phyloP scores from a whole-genome alignment of 2,113 vertebrate genomes.

The Motacilla alba region DNA sequence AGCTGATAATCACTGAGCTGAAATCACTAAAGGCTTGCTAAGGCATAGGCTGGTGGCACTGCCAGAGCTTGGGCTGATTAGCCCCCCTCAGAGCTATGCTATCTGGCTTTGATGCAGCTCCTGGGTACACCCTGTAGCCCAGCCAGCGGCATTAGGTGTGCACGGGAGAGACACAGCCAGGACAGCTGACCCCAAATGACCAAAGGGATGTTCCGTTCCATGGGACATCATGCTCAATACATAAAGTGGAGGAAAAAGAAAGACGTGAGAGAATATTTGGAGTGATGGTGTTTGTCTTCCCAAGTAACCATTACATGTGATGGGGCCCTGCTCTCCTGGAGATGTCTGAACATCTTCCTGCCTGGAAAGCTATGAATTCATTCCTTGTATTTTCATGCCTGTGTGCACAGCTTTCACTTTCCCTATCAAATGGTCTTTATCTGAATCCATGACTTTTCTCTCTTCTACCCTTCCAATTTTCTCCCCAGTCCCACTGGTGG shows the following conservation, averaged over 20 bases:
- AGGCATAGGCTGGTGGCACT: too few relatives aligned
- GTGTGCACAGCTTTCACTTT: not conserved
- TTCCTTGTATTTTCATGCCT: not conserved
- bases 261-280: not conserved
- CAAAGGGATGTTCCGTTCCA: not conserved
- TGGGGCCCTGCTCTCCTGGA: not conserved
- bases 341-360: not conserved
- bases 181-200: not conserved
- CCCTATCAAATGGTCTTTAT: not conserved
- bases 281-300: not conserved
- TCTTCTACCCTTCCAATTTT: not conserved
- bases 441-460: not conserved
- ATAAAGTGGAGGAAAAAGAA: not conserved
- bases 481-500: not conserved
- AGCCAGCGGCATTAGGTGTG: too few relatives aligned
- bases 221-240: not conserved
- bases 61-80: too few relatives aligned
- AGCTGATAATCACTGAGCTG: too few relatives aligned
- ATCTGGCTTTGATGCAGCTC: too few relatives aligned
- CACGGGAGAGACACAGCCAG: not conserved
- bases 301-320: accelerated
- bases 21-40: too few relatives aligned
- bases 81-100: too few relatives aligned
- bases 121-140: too few relatives aligned
- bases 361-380: not conserved